Conservation (phyloP, 2,888 invertebrate species). For the Caenorhabditis plicata region DNA sequence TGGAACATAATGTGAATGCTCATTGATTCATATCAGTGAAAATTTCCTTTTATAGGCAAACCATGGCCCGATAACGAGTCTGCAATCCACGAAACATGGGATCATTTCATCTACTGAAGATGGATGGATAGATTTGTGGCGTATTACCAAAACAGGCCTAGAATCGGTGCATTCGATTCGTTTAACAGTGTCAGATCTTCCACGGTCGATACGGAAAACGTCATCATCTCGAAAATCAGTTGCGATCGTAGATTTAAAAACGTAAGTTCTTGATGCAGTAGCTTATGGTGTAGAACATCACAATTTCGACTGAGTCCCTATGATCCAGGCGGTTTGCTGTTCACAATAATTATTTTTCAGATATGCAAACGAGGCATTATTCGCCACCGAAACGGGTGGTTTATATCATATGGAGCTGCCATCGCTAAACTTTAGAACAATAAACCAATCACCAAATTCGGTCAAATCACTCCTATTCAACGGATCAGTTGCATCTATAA, state of each 20-base stretch:
- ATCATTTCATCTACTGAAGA: slow-evolving; percentile 16
- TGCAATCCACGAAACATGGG: slow-evolving; percentile 18
- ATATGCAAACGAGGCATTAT: slow-evolving; percentile 12
- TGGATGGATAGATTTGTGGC: slow-evolving; percentile 16
- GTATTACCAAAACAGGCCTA: slow-evolving; percentile 3
- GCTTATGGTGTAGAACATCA: neutral
- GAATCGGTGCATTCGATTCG: slow-evolving; percentile 6
- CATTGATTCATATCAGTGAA: neutral
- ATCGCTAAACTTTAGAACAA: slow-evolving; percentile 7
- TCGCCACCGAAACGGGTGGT: slow-evolving; percentile 32
- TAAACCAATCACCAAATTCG: slow-evolving; percentile 15
- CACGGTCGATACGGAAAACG: slow-evolving; percentile 20
- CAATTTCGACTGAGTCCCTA: neutral
- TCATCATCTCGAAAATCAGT: slow-evolving; percentile 18
- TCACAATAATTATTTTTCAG: slow-evolving; percentile 9
- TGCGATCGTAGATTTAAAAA: slow-evolving; percentile 19
- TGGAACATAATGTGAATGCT: slow-evolving; percentile 2
- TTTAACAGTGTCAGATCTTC: slow-evolving; percentile 18
- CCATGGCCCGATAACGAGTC: slow-evolving; percentile 15
- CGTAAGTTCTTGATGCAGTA: slow-evolving; percentile 4
- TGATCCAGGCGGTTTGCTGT: neutral
- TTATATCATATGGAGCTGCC: slow-evolving; percentile 16
- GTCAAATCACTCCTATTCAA: slow-evolving; percentile 16
- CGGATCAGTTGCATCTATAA: slow-evolving; percentile 9
- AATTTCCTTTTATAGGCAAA: slow-evolving; percentile 2